A percentile compares a stretch with the other conserved stretches of the same genome.
These are phyloP conservation scores for Aurelia aurita complex sp. Pacific DNA, from an alignment of 30 jellyfish, hydroid and myxozoan species.

Conservation along the genomic window DNA sequence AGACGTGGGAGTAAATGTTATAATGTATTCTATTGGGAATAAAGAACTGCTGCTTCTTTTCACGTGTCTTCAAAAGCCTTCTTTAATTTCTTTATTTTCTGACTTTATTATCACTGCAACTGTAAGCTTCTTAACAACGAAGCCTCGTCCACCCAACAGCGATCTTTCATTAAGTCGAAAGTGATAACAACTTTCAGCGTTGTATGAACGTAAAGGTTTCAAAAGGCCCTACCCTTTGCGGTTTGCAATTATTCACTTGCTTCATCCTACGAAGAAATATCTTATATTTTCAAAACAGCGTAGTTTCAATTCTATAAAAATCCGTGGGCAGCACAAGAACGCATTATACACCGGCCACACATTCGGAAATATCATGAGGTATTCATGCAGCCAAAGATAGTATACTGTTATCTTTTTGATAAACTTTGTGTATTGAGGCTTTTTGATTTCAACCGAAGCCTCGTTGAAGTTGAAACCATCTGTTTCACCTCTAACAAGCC, in stretches of 20 bases:
- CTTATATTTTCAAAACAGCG: slow-evolving; percentile 30
- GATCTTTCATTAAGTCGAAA: background rate
- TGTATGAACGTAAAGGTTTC: slow-evolving; percentile 15
- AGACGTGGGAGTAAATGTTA: too few species aligned
- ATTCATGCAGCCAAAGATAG: slow-evolving; percentile 31
- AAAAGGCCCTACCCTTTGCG: slow-evolving; percentile 27
- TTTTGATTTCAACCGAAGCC: background rate
- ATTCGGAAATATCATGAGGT: slow-evolving; percentile 1
- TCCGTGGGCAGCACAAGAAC: slow-evolving; percentile 11
- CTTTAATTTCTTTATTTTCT: background rate
- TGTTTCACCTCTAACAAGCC: too few species aligned
- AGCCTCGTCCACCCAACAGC: background rate
- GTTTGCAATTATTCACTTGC: slow-evolving; percentile 15
- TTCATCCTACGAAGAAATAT: slow-evolving; percentile 9
- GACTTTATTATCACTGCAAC: background rate
- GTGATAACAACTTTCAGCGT: background rate
- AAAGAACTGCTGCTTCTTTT: slow-evolving; percentile 8
- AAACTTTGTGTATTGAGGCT: background rate
- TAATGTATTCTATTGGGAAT: background rate
- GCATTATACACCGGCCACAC: slow-evolving; percentile 3
- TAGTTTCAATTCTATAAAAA: slow-evolving; percentile 13
- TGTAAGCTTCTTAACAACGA: background rate
- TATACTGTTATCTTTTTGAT: slow-evolving; percentile 11
- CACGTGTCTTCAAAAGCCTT: background rate
- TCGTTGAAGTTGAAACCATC: too few species aligned